phyloP scores from a whole-genome alignment of 2,888 invertebrate genomes.

The Thera obeliscata region DNA sequence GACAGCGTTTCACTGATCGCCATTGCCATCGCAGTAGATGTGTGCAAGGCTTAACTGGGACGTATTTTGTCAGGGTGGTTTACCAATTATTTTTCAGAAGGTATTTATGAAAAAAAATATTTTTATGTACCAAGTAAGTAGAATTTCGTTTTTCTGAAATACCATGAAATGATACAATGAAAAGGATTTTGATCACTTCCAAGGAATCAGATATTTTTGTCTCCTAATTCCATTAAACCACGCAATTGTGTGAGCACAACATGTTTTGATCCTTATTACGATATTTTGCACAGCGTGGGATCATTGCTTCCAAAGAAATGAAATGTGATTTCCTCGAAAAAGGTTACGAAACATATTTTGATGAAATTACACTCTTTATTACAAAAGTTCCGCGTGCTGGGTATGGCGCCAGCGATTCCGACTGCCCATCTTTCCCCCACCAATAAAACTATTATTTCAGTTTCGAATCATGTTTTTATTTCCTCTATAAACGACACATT shows the following conservation, averaged over 20 bases:
- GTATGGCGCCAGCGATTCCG: constrained; percentile 66
- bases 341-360: constrained; percentile 31
- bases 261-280: constrained; percentile 41
- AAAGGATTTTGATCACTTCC: neutral
- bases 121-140: too few species aligned
- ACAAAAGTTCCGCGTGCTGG: constrained; percentile 42
- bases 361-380: constrained; percentile 36
- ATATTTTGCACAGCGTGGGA: constrained; percentile 42
- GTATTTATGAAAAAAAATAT: too few species aligned
- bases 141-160: too few species aligned
- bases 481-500: constrained; percentile 53
- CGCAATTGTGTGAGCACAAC: constrained; percentile 35
- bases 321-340: constrained; percentile 34
- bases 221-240: constrained; percentile 12
- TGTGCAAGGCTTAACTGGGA: constrained; percentile 8
- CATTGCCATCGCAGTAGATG: too few species aligned
- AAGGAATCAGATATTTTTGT: neutral
- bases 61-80: constrained; percentile 30
- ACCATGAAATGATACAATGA: neutral
- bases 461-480: constrained; percentile 58
- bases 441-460: constrained; percentile 58
- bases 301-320: constrained; percentile 42
- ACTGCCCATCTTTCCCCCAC: constrained; percentile 51
- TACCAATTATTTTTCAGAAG: too few species aligned
- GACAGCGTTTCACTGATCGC: too few species aligned